These are phyloP conservation scores for Brevimyrus niger DNA, from an alignment of 2,113 vertebrate species.

Conservation along the genomic window DNA sequence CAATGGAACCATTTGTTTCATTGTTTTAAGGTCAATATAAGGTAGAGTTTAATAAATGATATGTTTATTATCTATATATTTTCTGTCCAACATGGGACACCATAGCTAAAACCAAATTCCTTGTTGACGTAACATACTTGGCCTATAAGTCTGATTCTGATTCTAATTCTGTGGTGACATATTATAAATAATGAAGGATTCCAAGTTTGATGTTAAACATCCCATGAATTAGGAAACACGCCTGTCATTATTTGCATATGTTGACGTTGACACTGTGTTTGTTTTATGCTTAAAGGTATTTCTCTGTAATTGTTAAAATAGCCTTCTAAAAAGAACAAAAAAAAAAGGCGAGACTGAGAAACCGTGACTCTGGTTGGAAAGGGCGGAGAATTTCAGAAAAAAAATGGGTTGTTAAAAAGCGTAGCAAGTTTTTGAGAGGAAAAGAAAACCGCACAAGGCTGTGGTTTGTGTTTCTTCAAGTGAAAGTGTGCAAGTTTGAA, in stretches of 20 bases:
- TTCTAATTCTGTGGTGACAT: background rate
- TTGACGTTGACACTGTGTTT: background rate
- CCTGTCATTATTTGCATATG: background rate
- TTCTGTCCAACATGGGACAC: background rate
- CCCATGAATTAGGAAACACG: background rate
- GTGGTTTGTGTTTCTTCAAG: slow-evolving; percentile 59
- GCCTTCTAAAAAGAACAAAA: background rate
- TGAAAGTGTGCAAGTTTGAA: slow-evolving; percentile 45
- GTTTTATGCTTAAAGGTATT: background rate
- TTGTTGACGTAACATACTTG: background rate
- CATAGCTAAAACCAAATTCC: background rate
- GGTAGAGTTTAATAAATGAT: background rate
- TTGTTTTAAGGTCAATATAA: background rate
- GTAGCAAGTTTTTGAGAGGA: slow-evolving; percentile 1
- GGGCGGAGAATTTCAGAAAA: background rate
- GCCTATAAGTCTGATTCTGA: background rate
- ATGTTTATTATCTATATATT: background rate
- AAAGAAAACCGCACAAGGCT: slow-evolving; percentile 50
- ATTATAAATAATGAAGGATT: background rate
- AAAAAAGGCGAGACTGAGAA: background rate
- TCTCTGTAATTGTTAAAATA: background rate
- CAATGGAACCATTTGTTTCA: background rate
- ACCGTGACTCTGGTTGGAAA: slow-evolving; percentile 12
- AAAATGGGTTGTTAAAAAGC: background rate
- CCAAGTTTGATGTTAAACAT: background rate